Conservation (phyloP, 2,113 vertebrate species). For the Porphyrio hochstetteri region DNA sequence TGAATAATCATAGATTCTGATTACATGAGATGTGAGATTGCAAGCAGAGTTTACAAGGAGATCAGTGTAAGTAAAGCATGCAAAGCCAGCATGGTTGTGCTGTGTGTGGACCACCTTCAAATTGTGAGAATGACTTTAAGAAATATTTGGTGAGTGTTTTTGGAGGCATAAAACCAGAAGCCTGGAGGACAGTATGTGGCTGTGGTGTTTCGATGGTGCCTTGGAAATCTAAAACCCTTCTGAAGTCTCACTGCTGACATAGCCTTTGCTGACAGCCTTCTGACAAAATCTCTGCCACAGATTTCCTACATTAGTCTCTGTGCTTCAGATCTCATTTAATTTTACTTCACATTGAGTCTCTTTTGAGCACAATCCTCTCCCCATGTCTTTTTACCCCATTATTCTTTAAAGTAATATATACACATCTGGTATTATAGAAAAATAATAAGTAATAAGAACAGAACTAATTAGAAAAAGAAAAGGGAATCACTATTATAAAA, state of each 20-base stretch:
- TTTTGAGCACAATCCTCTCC: not conserved
- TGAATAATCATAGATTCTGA: not conserved
- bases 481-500: not conserved
- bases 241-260: not conserved
- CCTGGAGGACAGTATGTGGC: not conserved
- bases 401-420: not conserved
- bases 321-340: not conserved
- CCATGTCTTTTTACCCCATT: rapidly evolving
- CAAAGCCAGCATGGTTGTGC: not conserved
- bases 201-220: not conserved
- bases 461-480: not conserved
- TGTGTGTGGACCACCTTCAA: not conserved
- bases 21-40: not conserved
- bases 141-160: not conserved
- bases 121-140: not conserved
- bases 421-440: not conserved
- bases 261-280: not conserved
- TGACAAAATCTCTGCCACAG: not conserved
- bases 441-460: not conserved
- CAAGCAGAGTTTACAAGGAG: not conserved
- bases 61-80: not conserved
- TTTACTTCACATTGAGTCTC: not conserved
- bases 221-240: not conserved
- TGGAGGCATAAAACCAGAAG: not conserved
- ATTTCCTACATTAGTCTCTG: not conserved